Evolutionary conservation across 2,888 invertebrate genomes (phyloP).

Genomic region (Serrognathus titanus): DNA sequence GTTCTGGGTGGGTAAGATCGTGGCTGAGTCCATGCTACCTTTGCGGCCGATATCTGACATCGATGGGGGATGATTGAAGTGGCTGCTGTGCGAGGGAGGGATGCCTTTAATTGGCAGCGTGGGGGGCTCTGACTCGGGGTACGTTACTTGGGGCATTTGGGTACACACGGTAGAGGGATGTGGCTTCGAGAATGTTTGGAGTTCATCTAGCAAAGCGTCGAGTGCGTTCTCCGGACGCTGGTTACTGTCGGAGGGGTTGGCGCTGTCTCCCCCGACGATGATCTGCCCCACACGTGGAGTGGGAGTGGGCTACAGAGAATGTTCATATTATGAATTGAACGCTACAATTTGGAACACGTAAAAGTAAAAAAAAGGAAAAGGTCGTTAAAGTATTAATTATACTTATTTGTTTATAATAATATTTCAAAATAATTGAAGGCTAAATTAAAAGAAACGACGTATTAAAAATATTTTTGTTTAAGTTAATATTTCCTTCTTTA

Average conservation of each 20-base stretch:
- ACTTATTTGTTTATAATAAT: neutral
- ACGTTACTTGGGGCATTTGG: conserved; percentile 37
- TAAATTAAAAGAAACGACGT: too few species aligned
- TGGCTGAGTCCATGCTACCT: conserved; percentile 55
- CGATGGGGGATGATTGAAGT: conserved; percentile 44
- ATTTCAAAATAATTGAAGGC: too few species aligned
- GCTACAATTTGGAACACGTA: neutral
- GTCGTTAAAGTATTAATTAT: neutral
- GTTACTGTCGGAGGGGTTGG: conserved; percentile 53
- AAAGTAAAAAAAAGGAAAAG: neutral
- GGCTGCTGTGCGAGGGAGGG: conserved; percentile 30
- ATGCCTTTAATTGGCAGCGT: conserved; percentile 44
- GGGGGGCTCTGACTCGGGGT: conserved; percentile 39
- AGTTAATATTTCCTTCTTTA: too few species aligned
- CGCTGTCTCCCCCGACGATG: conserved; percentile 59
- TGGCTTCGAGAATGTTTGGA: conserved; percentile 85
- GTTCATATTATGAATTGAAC: conserved; percentile 11
- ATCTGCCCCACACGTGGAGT: conserved; percentile 59
- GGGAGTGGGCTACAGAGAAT: conserved; percentile 55
- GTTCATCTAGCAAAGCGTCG: conserved; percentile 93
- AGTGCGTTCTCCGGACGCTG: conserved; percentile 91
- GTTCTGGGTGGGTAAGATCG: conserved; percentile 44
- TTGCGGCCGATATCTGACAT: conserved; percentile 53
- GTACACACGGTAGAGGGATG: conserved; percentile 37
- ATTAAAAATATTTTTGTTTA: too few species aligned